Base-by-base conservation (phyloP, 2,113 vertebrate genomes). In the Anolis carolinensis region DNA sequence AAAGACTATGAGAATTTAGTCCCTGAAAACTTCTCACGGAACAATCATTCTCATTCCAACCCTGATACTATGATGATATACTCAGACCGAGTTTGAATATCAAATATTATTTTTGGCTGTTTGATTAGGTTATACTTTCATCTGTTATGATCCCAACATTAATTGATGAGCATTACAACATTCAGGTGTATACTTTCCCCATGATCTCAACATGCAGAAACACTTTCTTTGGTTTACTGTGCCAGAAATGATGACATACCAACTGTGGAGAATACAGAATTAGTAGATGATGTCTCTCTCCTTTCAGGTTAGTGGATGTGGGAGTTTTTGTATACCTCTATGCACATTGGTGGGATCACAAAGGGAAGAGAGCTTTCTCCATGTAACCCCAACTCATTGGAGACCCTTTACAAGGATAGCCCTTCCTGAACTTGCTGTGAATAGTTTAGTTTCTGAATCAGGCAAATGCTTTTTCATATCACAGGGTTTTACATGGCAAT, bases 101-200 rank as follows among this genome's bases (percentile, higher is more conserved):
- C 20, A 84, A 3, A 44, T 0, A 0, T 86, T 82, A n/a, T 93
- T 84, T 75, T 50, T 1, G 4, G 75, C n/a, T 87, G n/a, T 83
- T 90, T 52, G 86, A 82, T 27, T 89, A 55, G 34, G 50, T 74
- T 85, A 13, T 0, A 71, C 82, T 74, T 25, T 21, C 65, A 21
- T 70, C 87, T 84, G 89, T 90, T 89, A 52, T 25, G 86, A 89
- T 88, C 90, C 85, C 81, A 50, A 82, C 82, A 36, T 89, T 93
- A 89, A 93, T 20, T 90, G 85, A 87, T 8, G 39, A 52, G 48
- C 20, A n/a, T 20, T 36, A 21, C 20, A 68, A 59, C 7, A 6
- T n/a, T 81, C 91, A 88, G 90, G 91, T 85, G 83, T 88, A 82
- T 89, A 88, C 88, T 92, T 76, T 87, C 87, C 91, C 67, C 70